Base-by-base conservation (phyloP, 1,140 invertebrate genomes). In the Drosophila neocordata region DNA sequence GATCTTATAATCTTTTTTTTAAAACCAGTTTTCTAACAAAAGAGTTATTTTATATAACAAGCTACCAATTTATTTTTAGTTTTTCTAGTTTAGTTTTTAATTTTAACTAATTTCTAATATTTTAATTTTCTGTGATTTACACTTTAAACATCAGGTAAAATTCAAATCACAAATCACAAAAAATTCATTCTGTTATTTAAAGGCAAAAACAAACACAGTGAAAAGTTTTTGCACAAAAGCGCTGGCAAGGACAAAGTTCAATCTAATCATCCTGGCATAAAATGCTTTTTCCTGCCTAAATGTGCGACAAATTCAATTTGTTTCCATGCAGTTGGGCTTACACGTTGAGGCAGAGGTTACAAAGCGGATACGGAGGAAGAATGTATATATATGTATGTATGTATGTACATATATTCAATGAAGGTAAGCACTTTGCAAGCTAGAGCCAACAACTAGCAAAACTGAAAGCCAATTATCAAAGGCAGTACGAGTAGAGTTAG, bases 261-360 rank as follows among this genome's bases (percentile, higher is more conserved):
- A 77, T 71, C 31, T 38, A 64, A 73, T 80, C 77, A 76, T 75
- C 15, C 41, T 48, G 61, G 60, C 38, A 63, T 66, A 67, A 73
- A 68, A 72, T 60, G 69, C 64, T 66, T 51, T 58, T 76, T 58
- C 68, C 68, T 75, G 73, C 51, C 70, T 65, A 76, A 64, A 70
- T 74, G 79, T 83, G 66, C 79, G 79, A 71, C 74, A 82, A 82
- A 83, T 83, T 83, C 15, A 84, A 84, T 83, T 84, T 79, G 76
- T 73, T 67, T 48, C 61, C 73, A 34, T 64, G 56, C 65, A 27
- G 20, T 27, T 24, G 38, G 44, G 61, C 38, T 57, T 60, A 41
- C 37, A 41, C 15, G 24, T 44, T 35, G 8, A 41, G 38, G 15
- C 2, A 31, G 3, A 31, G 27, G 27, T 31, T 56, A 57, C 15